A percentile compares a stretch with the other conserved stretches of the same genome.
These are phyloP conservation scores for Melinaea marsaeus DNA, from an alignment of 2,888 invertebrate species.

Conservation along the genomic window DNA sequence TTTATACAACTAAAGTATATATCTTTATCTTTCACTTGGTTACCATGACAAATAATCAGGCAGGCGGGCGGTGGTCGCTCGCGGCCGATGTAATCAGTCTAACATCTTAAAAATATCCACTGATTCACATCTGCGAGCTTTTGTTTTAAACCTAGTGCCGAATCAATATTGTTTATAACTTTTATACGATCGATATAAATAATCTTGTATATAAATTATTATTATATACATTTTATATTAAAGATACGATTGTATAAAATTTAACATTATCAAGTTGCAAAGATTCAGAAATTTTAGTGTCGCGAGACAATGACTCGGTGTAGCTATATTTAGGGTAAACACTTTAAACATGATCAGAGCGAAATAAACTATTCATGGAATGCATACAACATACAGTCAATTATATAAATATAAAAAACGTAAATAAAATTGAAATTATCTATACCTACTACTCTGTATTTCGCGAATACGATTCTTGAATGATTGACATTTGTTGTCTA, in stretches of 20 bases:
- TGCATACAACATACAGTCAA: background rate
- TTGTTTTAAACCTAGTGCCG: constrained; percentile 2
- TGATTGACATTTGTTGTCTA: constrained; percentile 3
- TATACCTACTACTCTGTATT: background rate
- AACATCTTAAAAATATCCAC: constrained; percentile 35
- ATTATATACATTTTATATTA: too few relatives aligned
- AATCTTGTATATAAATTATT: too few relatives aligned
- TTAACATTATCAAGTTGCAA: too few relatives aligned
- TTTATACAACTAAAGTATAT: too few relatives aligned
- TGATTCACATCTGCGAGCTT: constrained; percentile 29
- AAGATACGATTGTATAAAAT: too few relatives aligned
- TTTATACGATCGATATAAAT: background rate
- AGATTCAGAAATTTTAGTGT: background rate
- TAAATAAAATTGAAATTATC: too few relatives aligned
- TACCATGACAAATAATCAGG: constrained; percentile 6
- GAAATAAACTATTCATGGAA: constrained; percentile 2
- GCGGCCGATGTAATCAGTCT: constrained; percentile 36
- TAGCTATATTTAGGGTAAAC: constrained; percentile 43
- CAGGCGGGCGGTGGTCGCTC: constrained; percentile 19
- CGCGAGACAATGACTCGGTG: constrained; percentile 34
- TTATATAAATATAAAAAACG: too few relatives aligned
- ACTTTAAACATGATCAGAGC: constrained; percentile 19
- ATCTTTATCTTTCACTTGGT: background rate
- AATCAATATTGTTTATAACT: constrained; percentile 2
- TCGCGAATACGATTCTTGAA: background rate